Evolutionary conservation across 2,888 invertebrate species (phyloP), one percentile per base, ranked within the genome.

Genomic region (Helleia helle): DNA sequence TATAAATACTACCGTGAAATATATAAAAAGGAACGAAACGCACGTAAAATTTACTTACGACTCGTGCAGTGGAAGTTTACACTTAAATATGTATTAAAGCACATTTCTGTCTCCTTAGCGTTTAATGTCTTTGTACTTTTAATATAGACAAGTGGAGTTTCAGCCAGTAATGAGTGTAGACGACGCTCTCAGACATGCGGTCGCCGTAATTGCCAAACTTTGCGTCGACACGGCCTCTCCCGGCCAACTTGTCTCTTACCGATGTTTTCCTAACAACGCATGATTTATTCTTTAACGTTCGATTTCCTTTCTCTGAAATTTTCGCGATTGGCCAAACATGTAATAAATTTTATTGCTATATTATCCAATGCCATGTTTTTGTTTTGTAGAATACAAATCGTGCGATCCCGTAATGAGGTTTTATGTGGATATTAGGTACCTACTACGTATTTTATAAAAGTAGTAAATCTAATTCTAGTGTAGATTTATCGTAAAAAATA

Each of bases 181-280:
- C 79, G 71, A 67, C 72, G 76, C 77, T 77, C 72, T 71, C 71
- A 77, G 80, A 81, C 83, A 79, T 81, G 83, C 77, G 83, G 83
- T 80, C 77, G 73, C 72, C 79, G 69, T 84, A 84, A 84, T 84
- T 84, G 80, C 80, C 81, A 81, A 84, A 84, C 80, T 84, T 84
- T 71, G 71, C 60, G 62, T 62, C 66, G 65, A 59, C 65, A 68
- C 64, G 57, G 63, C 60, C 60, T 69, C 65, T 62, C 65, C 49
- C 59, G 46, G 46, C 69, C 61, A 63, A 64, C 71, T 74, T 74
- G 76, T 75, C 76, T 71, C 68, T 64, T 67, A 68, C 73, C 71
- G 73, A 76, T 77, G 77, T 75, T 77, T 75, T 65, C 67, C 68
- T 71, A 70, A 74, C 65, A 65, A 71, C 72, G 69, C 68, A 67